Conservation (phyloP, 2,113 vertebrate species). For the Cephalopterus ornatus region DNA sequence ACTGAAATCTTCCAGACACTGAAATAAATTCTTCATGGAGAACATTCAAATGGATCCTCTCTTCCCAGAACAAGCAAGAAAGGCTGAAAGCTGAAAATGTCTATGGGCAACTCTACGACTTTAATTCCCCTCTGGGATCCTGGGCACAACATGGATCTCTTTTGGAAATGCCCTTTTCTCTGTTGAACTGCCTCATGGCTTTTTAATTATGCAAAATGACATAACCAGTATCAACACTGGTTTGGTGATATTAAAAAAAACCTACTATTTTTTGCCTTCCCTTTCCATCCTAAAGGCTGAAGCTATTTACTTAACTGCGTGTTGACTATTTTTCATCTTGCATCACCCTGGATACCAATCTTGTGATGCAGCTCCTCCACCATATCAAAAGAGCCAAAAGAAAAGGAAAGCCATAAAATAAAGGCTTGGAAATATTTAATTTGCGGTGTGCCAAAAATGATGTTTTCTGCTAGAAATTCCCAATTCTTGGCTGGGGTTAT, state of each 20-base stretch:
- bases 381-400: not conserved
- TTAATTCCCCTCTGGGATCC: not conserved
- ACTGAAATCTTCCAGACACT: not conserved
- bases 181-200: not conserved
- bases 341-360: not conserved
- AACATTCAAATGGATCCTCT: not conserved
- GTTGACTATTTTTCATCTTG: not conserved
- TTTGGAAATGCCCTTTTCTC: not conserved
- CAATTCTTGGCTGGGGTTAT: not conserved
- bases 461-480: not conserved
- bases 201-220: not conserved
- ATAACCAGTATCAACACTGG: not conserved
- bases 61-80: not conserved
- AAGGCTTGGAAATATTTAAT: not conserved
- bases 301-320: not conserved
- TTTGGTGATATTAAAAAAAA: not conserved
- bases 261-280: not conserved
- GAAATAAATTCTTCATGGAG: not conserved
- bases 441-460: not conserved
- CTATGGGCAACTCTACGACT: not conserved
- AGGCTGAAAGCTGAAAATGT: not conserved
- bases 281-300: not conserved
- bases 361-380: not conserved
- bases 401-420: not conserved
- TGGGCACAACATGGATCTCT: not conserved